Percentiles rank a stretch among this genome's conserved stretches.
These are phyloP conservation scores for Tipula unca DNA, from an alignment of 2,888 invertebrate genomes.

Conservation along the genomic window DNA sequence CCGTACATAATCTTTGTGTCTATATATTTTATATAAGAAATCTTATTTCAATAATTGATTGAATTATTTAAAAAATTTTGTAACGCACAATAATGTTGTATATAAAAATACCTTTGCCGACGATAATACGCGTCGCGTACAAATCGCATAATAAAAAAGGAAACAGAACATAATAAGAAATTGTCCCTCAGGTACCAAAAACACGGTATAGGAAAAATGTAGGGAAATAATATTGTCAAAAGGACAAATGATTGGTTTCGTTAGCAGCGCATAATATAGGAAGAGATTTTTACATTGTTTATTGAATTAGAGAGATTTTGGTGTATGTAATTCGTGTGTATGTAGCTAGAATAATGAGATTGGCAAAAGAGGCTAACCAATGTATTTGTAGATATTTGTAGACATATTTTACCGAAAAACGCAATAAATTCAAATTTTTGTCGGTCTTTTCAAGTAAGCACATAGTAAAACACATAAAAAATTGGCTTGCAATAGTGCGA, in stretches of 20 bases:
- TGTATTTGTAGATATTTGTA: too few species aligned
- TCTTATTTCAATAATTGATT: not conserved
- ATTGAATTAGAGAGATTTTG: not conserved
- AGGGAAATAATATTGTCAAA: not conserved
- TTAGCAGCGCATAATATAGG: not conserved
- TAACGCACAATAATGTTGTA: not conserved
- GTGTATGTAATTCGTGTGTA: too few species aligned
- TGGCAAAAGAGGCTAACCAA: too few species aligned
- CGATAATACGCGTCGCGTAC: not conserved
- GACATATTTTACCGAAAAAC: too few species aligned
- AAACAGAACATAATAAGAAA: not conserved
- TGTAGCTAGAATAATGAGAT: too few species aligned
- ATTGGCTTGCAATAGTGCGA: too few species aligned
- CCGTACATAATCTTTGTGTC: not conserved
- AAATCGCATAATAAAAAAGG: not conserved
- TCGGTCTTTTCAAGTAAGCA: too few species aligned
- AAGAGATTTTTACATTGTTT: not conserved
- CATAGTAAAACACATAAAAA: too few species aligned
- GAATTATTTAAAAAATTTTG: not conserved
- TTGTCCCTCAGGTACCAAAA: not conserved
- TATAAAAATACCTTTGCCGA: not conserved
- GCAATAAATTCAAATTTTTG: too few species aligned
- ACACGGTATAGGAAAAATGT: not conserved
- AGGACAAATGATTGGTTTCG: not conserved
- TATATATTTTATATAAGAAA: not conserved